Evolutionary conservation across 2,113 vertebrate genomes (phyloP), one percentile per base, ranked within the genome.

Genomic region (Phrynosoma blainvillii): DNA sequence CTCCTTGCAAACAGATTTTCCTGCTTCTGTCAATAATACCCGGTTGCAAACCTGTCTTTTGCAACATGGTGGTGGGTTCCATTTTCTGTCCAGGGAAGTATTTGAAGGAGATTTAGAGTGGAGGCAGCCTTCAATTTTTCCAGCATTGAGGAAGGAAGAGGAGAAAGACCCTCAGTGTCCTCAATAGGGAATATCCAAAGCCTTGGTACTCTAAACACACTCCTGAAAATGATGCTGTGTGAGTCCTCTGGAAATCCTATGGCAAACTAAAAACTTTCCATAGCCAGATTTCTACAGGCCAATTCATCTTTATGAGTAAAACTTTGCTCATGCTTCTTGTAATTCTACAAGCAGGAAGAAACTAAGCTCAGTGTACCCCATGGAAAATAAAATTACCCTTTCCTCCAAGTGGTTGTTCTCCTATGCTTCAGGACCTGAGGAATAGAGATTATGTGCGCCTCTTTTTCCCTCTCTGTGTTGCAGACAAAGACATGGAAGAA

Each of bases 321-420:
- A 36, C 3, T 85, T 91, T 79, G 62, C 83, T 89, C 88, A 52
- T 79, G 20, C n/a, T 21, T 84, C 32, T 59, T 87, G 87, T 84
- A 25, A 30, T 91, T 86, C 52, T 86, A 16, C 59, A 70, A 2
- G 77, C 87, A 81, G 11, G 87, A 92, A 92, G 89, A 89, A 89
- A 93, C 79, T 84, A 87, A 86, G 81, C 82, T 30, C 20, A 68
- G 42, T 14, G 32, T 1, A 30, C 11, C 47, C 25, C 10, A 12
- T 27, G 20, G 13, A 59, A 30, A 81, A 40, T n/a, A 74, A 68
- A 78, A 21, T 14, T 12, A n/a, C 68, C 25, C n/a, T 88, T 78
- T 83, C 42, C 32, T 83, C 23, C 18, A 56, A 54, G 25, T 21
- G 36, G 32, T 54, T 77, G 11, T 77, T 40, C 47, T 78, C 47